Conservation (phyloP, 2,113 vertebrate genomes). For the Pagrus major region DNA sequence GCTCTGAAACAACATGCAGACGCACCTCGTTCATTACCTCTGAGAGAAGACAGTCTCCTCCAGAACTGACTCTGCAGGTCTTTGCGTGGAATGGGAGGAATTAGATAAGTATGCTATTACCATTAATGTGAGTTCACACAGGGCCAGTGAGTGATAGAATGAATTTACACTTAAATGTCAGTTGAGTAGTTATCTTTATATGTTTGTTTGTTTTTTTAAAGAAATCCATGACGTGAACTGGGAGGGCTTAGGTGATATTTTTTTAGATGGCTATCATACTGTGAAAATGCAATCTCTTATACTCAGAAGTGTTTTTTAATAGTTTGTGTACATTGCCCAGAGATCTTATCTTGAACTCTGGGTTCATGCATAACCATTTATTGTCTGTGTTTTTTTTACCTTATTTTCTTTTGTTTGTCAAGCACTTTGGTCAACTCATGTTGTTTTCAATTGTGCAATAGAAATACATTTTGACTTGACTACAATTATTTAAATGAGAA, state of each 20-base stretch:
- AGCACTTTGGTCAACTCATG: no score
- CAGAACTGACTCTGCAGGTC: constrained; percentile 69
- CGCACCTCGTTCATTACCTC: constrained; percentile 66
- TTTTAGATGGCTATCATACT: no score
- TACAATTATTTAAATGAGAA: not conserved
- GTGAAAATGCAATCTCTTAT: not conserved
- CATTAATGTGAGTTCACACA: constrained; percentile 3
- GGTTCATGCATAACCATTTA: no score
- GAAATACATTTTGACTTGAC: no score
- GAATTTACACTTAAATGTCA: not conserved
- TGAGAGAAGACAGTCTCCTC: constrained; percentile 66
- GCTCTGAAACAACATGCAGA: constrained; percentile 65
- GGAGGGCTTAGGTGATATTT: no score
- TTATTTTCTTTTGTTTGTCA: no score
- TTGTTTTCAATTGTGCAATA: no score
- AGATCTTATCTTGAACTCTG: no score
- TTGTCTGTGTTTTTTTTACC: no score
- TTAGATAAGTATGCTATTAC: constrained; percentile 60
- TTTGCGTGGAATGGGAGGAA: constrained; percentile 61
- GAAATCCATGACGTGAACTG: no score
- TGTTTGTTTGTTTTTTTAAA: no score
- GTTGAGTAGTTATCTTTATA: not conserved
- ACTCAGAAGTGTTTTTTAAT: not conserved
- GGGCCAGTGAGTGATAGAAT: not conserved
- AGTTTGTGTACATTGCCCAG: no score